These are phyloP conservation scores for Palythoa grandiflora DNA, from an alignment of 92 coral and sea anemone genomes.

Conservation along the genomic window DNA sequence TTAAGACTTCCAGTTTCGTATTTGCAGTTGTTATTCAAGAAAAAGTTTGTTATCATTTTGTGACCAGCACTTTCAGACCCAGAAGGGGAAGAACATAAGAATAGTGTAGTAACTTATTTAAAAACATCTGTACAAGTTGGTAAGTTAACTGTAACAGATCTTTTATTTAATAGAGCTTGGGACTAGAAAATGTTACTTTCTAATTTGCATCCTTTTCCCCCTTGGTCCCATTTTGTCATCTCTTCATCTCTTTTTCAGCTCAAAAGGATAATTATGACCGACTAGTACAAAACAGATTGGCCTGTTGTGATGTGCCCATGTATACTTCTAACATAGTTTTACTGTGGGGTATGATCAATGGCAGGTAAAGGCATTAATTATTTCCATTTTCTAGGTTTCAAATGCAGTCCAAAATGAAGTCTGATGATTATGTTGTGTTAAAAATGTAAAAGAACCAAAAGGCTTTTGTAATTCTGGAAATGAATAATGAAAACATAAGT, in stretches of 20 bases:
- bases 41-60: slow-evolving; percentile 32
- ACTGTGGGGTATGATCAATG: slow-evolving; percentile 18
- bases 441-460: slow-evolving; percentile 30
- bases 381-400: slow-evolving; percentile 30
- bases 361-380: slow-evolving; percentile 32
- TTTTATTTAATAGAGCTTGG: slow-evolving; percentile 32
- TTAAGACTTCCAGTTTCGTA: slow-evolving; percentile 26
- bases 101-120: slow-evolving; percentile 23
- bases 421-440: slow-evolving; percentile 30
- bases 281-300: slow-evolving; percentile 23
- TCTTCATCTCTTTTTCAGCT: slow-evolving; percentile 30
- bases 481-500: slow-evolving; percentile 26
- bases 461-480: slow-evolving; percentile 27
- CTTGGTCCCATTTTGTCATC: slow-evolving; percentile 28
- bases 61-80: slow-evolving; percentile 39
- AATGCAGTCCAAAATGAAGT: slow-evolving; percentile 31
- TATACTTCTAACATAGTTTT: slow-evolving; percentile 18
- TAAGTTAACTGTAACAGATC: slow-evolving; percentile 18
- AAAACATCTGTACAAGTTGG: slow-evolving; percentile 13
- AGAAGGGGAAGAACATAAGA: slow-evolving; percentile 36
- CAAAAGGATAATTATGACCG: slow-evolving; percentile 14
- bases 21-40: slow-evolving; percentile 32
- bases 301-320: slow-evolving; percentile 29
- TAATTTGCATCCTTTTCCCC: slow-evolving; percentile 38
- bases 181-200: slow-evolving; percentile 34